Evolutionary conservation across 1,140 invertebrate species (phyloP), one percentile per base, ranked within the genome.

Genomic region (Drosophila melanica): DNA sequence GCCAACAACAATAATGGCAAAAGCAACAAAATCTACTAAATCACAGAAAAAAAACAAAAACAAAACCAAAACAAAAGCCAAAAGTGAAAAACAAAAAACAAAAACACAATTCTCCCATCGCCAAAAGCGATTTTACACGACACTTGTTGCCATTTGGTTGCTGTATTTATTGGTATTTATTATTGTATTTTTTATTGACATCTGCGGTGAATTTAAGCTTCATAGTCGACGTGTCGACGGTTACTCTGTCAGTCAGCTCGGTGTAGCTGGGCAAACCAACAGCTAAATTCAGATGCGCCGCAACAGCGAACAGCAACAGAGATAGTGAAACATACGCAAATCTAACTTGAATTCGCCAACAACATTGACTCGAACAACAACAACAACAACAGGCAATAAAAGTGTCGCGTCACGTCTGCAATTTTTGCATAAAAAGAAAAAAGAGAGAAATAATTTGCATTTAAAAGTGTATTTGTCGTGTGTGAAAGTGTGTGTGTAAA

Each of bases 131-230:
- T 55, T 70, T 70, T 70, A 70, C 67, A 64, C 67, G 60, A 66
- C 64, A 66, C 48, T 64, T 64, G 50, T 55, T 55, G 63, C 27
- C 54, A 23, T 57, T 55, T 65, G 47, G 11, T 41, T 16, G 23
- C 20, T 63, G 10, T 39, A 42, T 50, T 14, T 18, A 12, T 39
- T 35, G 14, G 23, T 63, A 16, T 51, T 41, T 45, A 7, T 44
- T n/a, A 16, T 11, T 58, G 41, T 47, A 12, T 59, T 33, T 60
- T 59, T 73, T 86, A 85, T 85, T 76, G 81, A 39, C 70, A 81
- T 85, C 80, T 78, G 79, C 79, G 81, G 12, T 73, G 64, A 73
- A 86, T 79, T 85, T 75, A 72, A 66, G 71, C 78, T 84, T 84
- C 80, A 60, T 76, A 60, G 81, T 63, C 64, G 75, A 73, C 48